Evolutionary conservation across 2,113 vertebrate species (phyloP).

Genomic region (Centrocercus urophasianus): DNA sequence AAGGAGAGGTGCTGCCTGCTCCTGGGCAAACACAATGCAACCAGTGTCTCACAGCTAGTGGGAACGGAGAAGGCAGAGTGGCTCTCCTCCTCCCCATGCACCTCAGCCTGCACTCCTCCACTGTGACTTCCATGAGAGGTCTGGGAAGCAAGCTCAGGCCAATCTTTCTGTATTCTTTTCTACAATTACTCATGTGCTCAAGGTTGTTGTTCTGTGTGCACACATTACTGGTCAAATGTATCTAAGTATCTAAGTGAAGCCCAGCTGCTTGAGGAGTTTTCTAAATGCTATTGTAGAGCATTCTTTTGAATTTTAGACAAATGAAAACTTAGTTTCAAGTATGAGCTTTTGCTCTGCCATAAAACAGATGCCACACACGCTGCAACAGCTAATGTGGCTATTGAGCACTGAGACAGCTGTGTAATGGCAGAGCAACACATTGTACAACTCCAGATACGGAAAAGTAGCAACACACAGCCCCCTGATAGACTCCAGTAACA

Average conservation of each 20-base stretch:
- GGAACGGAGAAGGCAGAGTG: neutral
- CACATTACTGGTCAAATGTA: neutral
- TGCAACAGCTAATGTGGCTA: neutral
- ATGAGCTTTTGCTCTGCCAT: neutral
- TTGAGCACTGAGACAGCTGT: neutral
- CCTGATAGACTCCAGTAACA: neutral
- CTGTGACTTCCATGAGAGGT: neutral
- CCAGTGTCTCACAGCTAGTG: neutral
- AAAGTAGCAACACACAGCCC: neutral
- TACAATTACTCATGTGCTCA: neutral
- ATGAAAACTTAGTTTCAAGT: neutral
- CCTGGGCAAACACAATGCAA: neutral
- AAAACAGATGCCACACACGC: neutral
- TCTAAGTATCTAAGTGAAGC: neutral
- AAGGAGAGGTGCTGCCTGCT: rapidly evolving
- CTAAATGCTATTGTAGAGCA: neutral
- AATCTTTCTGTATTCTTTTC: neutral
- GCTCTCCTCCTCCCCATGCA: too few relatives aligned
- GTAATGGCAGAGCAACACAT: neutral
- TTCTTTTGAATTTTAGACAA: constrained; percentile 25
- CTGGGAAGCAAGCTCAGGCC: neutral
- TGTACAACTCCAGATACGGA: neutral
- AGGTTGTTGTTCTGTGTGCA: neutral
- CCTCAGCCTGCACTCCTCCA: neutral
- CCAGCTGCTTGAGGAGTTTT: neutral